Base-by-base conservation (phyloP, 2,888 invertebrate genomes). In the Anthrax anthrax region DNA sequence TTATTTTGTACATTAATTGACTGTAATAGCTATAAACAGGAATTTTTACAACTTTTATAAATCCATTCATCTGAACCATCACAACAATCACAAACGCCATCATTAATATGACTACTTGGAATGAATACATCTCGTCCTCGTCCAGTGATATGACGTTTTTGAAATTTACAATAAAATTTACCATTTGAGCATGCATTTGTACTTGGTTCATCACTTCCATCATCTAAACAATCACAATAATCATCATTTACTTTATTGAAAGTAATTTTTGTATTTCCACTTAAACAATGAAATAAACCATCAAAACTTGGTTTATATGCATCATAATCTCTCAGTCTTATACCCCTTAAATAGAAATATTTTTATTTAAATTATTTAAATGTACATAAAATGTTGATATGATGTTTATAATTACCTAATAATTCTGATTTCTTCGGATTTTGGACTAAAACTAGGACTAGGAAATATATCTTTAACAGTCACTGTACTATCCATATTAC, bases 81-180 rank as follows among this genome's bases (percentile, higher is more conserved):
- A 65, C 89, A 90, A 59, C 91, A 91, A 66, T 91, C 91, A 72
- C 95, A 95, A 53, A 94, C 81, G 9, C 89, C 88, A 74, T 96
- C 95, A 67, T 94, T 92, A 0, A 97, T 84, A 61, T 84, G 75
- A 52, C 81, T 81, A 2, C 92, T 86, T 12, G 83, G 78, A 54
- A 89, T 73, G 48, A 56, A 62, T 38, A 67, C 58, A 42, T 65
- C 66, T 43, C 56, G 59, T 17, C 64, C 66, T 38, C 62, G 53
- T 1, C 67, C 67, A 8, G 67, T 67, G 23, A 63, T 57, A 53
- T 67, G 67, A 27, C 67, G 57, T 46, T 64, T 67, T 48, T 63
- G 58, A 56, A 62, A 74, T 64, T 61, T 64, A 49, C 49, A 47
- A 62, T 83, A 84, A 69, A 94, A 96, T 37, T 74, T 71, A 4